These are phyloP conservation scores for Petrophora chlorosata DNA, from an alignment of 2,888 invertebrate species.

Conservation along the genomic window DNA sequence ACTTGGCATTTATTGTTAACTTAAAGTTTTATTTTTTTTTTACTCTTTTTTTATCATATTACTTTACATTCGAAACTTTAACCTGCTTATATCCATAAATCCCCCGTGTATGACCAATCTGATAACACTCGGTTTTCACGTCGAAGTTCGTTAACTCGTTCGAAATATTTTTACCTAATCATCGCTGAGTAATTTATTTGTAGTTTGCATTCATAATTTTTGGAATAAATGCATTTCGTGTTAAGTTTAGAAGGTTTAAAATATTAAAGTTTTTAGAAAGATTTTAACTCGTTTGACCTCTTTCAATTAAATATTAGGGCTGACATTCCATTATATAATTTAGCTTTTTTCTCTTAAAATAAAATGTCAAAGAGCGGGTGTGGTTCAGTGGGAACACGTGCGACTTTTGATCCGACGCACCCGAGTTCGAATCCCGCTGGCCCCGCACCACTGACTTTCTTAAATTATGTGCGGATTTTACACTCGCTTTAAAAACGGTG, in stretches of 20 bases:
- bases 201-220: constrained; percentile 20
- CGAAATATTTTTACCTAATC: constrained; percentile 26
- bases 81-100: constrained; percentile 21
- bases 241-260: constrained; percentile 3
- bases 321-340: no score
- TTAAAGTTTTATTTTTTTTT: no score
- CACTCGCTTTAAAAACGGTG: no score
- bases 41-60: no score
- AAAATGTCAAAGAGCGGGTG: no score
- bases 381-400: no score
- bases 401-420: no score
- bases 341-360: no score
- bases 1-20: no score
- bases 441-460: no score
- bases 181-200: constrained; percentile 25
- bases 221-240: constrained; percentile 16
- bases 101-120: constrained; percentile 35
- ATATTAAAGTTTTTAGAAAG: neutral
- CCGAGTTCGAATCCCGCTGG: no score
- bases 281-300: neutral
- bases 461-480: no score
- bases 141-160: constrained; percentile 43
- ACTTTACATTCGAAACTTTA: neutral
- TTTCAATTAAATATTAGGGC: neutral
- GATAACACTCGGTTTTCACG: constrained; percentile 40